Percentiles rank a stretch among this genome's conserved stretches.
Evolutionary conservation across 2,888 invertebrate genomes (phyloP).

Genomic region (Caenorhabditis afra): DNA sequence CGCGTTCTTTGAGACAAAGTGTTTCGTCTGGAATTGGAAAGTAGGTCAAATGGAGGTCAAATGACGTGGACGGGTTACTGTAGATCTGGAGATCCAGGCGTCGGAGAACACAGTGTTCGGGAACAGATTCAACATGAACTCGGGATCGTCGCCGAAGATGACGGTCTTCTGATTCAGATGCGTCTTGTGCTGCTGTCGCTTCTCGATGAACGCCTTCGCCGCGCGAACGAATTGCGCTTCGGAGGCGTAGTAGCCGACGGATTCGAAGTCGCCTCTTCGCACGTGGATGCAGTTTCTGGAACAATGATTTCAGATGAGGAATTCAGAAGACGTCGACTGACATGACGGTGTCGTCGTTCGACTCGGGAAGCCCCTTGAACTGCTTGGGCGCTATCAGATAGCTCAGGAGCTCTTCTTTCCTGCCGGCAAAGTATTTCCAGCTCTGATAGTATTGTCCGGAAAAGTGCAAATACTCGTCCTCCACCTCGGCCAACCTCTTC

Average conservation of each 20-base stretch:
- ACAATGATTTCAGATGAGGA: neutral
- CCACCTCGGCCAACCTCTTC: neutral
- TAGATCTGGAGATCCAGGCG: neutral
- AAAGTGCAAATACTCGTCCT: conserved; percentile 5
- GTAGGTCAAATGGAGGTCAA: neutral
- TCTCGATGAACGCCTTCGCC: neutral
- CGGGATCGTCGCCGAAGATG: conserved; percentile 2
- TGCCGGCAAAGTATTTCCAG: conserved; percentile 5
- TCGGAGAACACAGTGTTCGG: neutral
- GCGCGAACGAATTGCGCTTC: neutral
- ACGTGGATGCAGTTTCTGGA: conserved; percentile 8
- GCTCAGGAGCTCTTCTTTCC: neutral
- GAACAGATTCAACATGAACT: neutral
- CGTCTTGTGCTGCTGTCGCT: neutral
- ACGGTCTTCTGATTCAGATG: neutral
- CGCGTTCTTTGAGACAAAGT: conserved; percentile 22
- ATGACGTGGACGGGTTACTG: neutral
- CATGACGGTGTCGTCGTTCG: neutral
- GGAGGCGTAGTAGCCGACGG: neutral
- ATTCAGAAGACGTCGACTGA: neutral
- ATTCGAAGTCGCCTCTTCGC: neutral
- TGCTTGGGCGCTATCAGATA: neutral
- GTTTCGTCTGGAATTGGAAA: neutral
- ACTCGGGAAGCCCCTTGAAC: neutral
- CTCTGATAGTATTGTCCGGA: conserved; percentile 5